Percentiles rank a stretch among this genome's conserved stretches.
phyloP scores from a whole-genome alignment of 2,888 invertebrate genomes.

The Mellilla xanthometata region DNA sequence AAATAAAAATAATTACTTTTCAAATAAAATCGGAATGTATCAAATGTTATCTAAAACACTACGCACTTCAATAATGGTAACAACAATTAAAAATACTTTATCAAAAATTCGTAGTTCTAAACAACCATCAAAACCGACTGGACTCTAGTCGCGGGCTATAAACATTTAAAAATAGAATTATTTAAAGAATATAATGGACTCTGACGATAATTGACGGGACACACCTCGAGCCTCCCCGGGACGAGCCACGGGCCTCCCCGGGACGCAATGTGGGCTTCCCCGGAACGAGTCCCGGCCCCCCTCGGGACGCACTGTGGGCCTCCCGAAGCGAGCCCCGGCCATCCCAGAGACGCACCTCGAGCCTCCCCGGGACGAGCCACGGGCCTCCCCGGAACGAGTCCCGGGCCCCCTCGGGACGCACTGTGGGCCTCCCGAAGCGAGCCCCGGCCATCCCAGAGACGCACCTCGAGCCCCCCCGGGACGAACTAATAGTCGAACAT shows the following conservation, averaged over 20 bases:
- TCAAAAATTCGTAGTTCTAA: slow-evolving; percentile 55
- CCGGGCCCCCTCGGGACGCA: too few species aligned
- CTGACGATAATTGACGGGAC: slow-evolving; percentile 74
- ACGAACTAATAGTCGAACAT: slow-evolving; percentile 51
- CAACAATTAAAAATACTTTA: slow-evolving; percentile 67
- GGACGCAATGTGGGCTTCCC: too few species aligned
- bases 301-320: too few species aligned
- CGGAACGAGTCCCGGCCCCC: too few species aligned
- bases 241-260: too few species aligned
- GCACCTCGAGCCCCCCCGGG: slow-evolving; percentile 45
- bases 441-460: too few species aligned
- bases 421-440: too few species aligned
- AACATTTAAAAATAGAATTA: slow-evolving; percentile 58
- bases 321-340: too few species aligned
- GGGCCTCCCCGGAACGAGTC: too few species aligned
- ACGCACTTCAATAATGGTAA: slow-evolving; percentile 63
- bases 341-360: slow-evolving; percentile 61
- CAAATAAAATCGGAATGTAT: slow-evolving; percentile 50
- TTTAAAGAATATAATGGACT: slow-evolving; percentile 72
- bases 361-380: slow-evolving; percentile 41
- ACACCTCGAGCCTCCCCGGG: slow-evolving; percentile 46
- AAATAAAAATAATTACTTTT: slow-evolving; percentile 61
- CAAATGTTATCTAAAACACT: slow-evolving; percentile 49
- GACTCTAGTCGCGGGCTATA: slow-evolving; percentile 41
- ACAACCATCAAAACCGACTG: slow-evolving; percentile 51